These are phyloP conservation scores for Hafferia zeledoni DNA, from an alignment of 2,797 vertebrate genomes.

Conservation along the genomic window DNA sequence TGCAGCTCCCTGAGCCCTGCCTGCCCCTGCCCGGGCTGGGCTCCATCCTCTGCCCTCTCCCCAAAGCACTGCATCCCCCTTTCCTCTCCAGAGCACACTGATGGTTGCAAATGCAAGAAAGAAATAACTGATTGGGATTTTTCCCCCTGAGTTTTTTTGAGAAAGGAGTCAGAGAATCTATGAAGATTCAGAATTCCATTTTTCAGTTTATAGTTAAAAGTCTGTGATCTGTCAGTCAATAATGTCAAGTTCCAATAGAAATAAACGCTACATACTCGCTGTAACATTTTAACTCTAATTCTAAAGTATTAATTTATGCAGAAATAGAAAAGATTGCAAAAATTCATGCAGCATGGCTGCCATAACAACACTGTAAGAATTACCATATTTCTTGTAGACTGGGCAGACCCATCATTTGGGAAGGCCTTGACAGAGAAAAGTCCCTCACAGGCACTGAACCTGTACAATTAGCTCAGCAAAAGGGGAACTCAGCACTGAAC, in stretches of 20 bases:
- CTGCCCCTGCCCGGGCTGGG: background rate
- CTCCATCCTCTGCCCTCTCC: background rate
- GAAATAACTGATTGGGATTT: background rate
- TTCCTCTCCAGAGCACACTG: background rate
- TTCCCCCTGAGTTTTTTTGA: rapidly evolving
- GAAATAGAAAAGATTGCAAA: background rate
- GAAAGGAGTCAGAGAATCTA: background rate
- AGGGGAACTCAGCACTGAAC: background rate
- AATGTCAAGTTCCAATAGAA: background rate
- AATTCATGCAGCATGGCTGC: background rate
- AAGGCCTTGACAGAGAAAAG: background rate
- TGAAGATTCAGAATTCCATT: background rate
- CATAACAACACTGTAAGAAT: background rate
- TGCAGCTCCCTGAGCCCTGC: background rate
- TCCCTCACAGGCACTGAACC: background rate
- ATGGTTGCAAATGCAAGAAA: background rate
- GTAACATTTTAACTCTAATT: background rate
- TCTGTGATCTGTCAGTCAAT: rapidly evolving
- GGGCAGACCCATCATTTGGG: background rate
- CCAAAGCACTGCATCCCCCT: background rate
- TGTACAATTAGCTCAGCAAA: background rate
- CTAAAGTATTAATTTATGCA: background rate
- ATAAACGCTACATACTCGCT: background rate
- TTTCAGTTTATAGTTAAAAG: background rate
- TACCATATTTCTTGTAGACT: background rate